Evolutionary conservation across 30 jellyfish, hydroid and myxozoan species (phyloP).

Genomic region (Pseudorhiza aurosa): DNA sequence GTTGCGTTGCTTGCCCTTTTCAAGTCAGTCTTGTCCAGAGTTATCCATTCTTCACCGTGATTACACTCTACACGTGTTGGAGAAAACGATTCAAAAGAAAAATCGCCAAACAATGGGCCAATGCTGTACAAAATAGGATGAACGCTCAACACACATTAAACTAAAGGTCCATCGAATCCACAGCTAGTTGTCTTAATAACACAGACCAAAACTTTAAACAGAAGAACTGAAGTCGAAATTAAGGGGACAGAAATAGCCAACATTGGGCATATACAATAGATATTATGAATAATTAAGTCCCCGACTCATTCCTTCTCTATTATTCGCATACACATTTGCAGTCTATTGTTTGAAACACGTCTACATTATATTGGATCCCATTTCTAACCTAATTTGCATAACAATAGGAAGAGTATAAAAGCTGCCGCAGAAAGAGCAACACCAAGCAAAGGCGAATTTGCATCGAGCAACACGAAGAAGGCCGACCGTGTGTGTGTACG

Average conservation of each 20-base stretch:
- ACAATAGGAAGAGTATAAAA: conserved; percentile 58
- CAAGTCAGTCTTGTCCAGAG: conserved; percentile 26
- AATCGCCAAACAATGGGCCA: background rate
- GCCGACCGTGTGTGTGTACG: too few relatives aligned
- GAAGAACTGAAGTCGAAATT: too few relatives aligned
- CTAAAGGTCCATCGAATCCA: too few relatives aligned
- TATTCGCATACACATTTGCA: conserved; percentile 56
- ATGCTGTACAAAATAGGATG: too few relatives aligned
- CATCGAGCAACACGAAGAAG: background rate
- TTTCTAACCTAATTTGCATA: conserved; percentile 44
- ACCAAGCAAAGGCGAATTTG: background rate
- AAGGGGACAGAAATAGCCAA: too few relatives aligned
- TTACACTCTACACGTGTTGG: conserved; percentile 51
- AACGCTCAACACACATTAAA: too few relatives aligned
- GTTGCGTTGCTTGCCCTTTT: conserved; percentile 58
- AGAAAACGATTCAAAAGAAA: background rate
- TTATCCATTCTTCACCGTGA: conserved; percentile 7
- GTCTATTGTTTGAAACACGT: conserved; percentile 63
- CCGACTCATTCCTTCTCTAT: background rate
- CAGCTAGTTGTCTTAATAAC: too few relatives aligned
- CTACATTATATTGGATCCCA: conserved; percentile 2
- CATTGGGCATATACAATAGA: background rate
- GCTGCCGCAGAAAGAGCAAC: conserved; percentile 42
- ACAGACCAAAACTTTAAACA: too few relatives aligned
- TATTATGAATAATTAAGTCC: conserved; percentile 7